Evolutionary conservation across 1,140 invertebrate genomes (phyloP).

Genomic region (Cydia pomonella): DNA sequence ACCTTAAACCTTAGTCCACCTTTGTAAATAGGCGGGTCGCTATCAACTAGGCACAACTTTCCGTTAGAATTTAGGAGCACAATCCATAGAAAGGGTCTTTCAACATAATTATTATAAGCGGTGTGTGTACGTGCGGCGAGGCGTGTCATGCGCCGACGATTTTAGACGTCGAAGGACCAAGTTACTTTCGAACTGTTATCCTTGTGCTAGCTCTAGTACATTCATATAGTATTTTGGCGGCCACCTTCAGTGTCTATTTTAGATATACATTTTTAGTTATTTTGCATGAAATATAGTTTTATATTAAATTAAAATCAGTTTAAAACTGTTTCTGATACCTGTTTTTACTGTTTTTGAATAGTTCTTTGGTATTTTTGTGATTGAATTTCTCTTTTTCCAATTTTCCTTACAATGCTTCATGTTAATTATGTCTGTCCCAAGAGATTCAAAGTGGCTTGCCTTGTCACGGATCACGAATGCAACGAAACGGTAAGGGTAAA

Average conservation of each 20-base stretch:
- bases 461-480: not conserved
- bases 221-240: too few species aligned
- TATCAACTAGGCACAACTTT: too few species aligned
- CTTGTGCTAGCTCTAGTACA: not conserved
- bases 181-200: not conserved
- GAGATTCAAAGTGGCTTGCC: not conserved
- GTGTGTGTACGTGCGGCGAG: not conserved
- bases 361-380: too few species aligned
- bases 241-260: not conserved
- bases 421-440: not conserved
- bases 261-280: too few species aligned
- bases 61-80: too few species aligned
- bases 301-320: too few species aligned
- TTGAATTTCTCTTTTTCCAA: too few species aligned
- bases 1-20: too few species aligned
- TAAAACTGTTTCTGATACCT: too few species aligned
- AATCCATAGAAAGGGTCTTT: not conserved
- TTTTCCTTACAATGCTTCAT: not conserved
- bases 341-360: too few species aligned
- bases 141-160: not conserved
- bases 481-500: not conserved
- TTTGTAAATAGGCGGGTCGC: too few species aligned
- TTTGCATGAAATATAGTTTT: too few species aligned
- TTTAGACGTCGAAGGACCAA: conserved; percentile 5
- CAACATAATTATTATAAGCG: not conserved